Percentiles rank a stretch among this genome's conserved stretches.
Evolutionary conservation across 2,113 vertebrate species (phyloP).

Genomic region (Salvelinus alpinus): DNA sequence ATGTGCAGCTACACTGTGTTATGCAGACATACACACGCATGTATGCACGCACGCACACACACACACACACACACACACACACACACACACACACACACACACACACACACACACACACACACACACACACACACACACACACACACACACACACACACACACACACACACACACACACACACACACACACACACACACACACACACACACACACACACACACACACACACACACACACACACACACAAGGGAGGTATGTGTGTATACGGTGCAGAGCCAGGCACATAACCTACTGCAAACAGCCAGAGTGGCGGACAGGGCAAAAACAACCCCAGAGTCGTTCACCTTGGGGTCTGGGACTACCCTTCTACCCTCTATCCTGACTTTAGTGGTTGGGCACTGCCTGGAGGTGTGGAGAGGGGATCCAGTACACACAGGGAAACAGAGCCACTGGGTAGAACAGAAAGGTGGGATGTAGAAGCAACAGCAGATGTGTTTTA

Average conservation of each 20-base stretch:
- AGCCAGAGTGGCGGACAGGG: constrained; percentile 11
- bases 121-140: too few relatives aligned
- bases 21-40: constrained; percentile 11
- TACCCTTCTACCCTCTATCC: background rate
- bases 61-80: constrained; percentile 6
- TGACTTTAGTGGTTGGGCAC: too few relatives aligned
- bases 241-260: constrained; percentile 12
- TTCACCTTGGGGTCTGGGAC: background rate
- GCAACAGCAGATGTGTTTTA: too few relatives aligned
- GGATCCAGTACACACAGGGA: too few relatives aligned
- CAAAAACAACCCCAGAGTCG: constrained; percentile 13
- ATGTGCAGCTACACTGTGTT: constrained; percentile 16
- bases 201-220: too few relatives aligned
- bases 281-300: constrained; percentile 40
- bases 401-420: too few relatives aligned
- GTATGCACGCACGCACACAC: constrained; percentile 14
- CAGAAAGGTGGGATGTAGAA: too few relatives aligned
- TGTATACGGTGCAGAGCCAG: constrained; percentile 21
- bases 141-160: too few relatives aligned
- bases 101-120: too few relatives aligned
- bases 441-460: too few relatives aligned
- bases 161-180: too few relatives aligned
- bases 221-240: too few relatives aligned
- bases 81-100: constrained; percentile 23
- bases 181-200: constrained; percentile 9